Evolutionary conservation across 1,140 invertebrate species (phyloP).

Genomic region (Mercenaria mercenaria): DNA sequence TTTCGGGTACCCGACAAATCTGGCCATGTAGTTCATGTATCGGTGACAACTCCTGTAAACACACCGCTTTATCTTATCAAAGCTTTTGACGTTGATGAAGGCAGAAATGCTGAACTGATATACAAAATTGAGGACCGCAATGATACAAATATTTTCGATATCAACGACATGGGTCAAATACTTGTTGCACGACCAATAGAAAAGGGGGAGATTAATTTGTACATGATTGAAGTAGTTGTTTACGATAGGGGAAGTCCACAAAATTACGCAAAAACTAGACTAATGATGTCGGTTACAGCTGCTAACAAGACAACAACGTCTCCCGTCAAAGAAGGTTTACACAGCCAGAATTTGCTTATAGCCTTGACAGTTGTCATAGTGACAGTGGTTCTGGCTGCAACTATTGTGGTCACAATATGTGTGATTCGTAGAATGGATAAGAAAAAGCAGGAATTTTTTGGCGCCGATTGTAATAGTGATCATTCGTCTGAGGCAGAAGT

Average conservation of each 20-base stretch:
- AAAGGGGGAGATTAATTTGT: slow-evolving; percentile 58
- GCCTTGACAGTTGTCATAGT: slow-evolving; percentile 74
- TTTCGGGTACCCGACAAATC: slow-evolving; percentile 67
- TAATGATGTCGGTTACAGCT: slow-evolving; percentile 38
- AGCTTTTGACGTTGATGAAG: slow-evolving; percentile 69
- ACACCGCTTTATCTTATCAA: slow-evolving; percentile 68
- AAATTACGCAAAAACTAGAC: slow-evolving; percentile 50
- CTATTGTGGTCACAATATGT: slow-evolving; percentile 72
- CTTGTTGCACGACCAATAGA: slow-evolving; percentile 68
- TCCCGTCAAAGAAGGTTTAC: neutral
- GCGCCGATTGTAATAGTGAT: slow-evolving; percentile 46
- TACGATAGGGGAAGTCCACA: slow-evolving; percentile 67
- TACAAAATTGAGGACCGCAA: slow-evolving; percentile 71
- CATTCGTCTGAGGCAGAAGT: slow-evolving; percentile 18
- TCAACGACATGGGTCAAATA: slow-evolving; percentile 63
- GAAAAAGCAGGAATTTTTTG: slow-evolving; percentile 62
- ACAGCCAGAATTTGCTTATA: slow-evolving; percentile 70
- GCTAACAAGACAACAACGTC: slow-evolving; percentile 44
- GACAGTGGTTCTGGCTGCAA: slow-evolving; percentile 69
- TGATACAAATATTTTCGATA: slow-evolving; percentile 74
- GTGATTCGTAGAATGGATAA: slow-evolving; percentile 71
- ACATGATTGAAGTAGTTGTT: slow-evolving; percentile 66
- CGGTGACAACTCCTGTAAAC: slow-evolving; percentile 60
- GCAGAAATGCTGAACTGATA: slow-evolving; percentile 63
- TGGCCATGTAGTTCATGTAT: slow-evolving; percentile 65